These are phyloP conservation scores for Cebus imitator DNA, from an alignment of 2,113 vertebrate species.

Conservation along the genomic window DNA sequence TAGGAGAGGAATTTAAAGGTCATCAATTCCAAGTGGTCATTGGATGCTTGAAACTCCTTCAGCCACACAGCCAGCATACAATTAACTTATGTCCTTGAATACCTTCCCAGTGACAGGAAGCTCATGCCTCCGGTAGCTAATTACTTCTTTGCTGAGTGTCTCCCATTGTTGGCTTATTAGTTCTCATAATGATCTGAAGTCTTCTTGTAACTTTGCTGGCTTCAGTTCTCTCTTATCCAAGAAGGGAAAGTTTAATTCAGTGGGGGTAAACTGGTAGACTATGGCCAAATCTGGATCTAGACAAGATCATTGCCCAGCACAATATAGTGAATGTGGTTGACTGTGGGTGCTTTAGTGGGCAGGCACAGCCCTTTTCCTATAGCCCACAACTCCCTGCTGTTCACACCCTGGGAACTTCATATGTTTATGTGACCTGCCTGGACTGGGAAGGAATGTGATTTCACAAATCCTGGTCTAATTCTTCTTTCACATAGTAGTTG, in stretches of 20 bases:
- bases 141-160: background rate
- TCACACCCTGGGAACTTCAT: background rate
- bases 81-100: background rate
- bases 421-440: background rate
- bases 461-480: conserved; percentile 24
- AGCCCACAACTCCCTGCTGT: fast-evolving
- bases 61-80: background rate
- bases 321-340: background rate
- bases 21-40: background rate
- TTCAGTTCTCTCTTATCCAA: background rate
- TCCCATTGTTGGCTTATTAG: background rate
- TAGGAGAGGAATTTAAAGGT: background rate
- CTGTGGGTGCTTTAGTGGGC: background rate
- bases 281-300: background rate
- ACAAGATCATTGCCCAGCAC: background rate
- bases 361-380: background rate
- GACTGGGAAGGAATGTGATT: background rate
- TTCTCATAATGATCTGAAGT: background rate
- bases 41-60: background rate
- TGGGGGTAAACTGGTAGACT: background rate
- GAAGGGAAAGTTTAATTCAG: conserved; percentile 6
- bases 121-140: background rate
- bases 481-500: background rate
- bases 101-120: background rate
- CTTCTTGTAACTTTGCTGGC: background rate